Base-by-base conservation (phyloP, 1,140 invertebrate species). In the Aphelenchoides besseyi region DNA sequence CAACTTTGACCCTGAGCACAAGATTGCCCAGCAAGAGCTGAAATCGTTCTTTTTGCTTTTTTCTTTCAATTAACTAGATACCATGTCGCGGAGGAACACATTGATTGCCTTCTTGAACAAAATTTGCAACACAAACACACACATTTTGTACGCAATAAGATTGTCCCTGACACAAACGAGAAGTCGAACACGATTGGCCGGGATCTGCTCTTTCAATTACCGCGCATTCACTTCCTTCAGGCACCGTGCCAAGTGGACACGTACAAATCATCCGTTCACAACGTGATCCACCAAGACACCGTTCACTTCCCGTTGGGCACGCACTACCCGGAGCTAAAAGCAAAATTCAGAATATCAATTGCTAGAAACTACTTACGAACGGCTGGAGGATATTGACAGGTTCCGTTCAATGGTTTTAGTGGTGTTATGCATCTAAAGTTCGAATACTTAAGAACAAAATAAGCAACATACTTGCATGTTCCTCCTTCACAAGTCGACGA, bases 351-450 rank as follows among this genome's bases (percentile, higher is more conserved):
- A 76, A 32, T 68, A 54, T 30, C 2, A 26, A 70, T 52, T 53
- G 16, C 48, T 74, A 18, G 30, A 41, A 61, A 35, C 23, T 12
- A 32, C 32, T 16, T 48, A 54, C 32, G 18, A 33, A 78, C 78
- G 3, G 77, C 67, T 1, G 76, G 76, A 5, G 76, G 76, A 61
- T 79, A 78, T 37, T 81, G 79, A 35, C 76, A 78, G 16, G 74
- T 73, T 37, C 67, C 78, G 52, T 81, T 78, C 26, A 78, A 66
- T 8, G 76, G 32, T 68, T 63, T 41, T 26, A 78, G 33, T 12
- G 78, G 78, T 8, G 59, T 5, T 16, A 70, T 30, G 52, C 76
- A 78, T n/a, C n/a, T n/a, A n/a, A n/a, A n/a, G n/a, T n/a, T n/a
- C n/a, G n/a, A n/a, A n/a, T n/a, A n/a, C n/a, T n/a, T n/a, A n/a